Conservation (phyloP, 53 echinoderm and acorn worm genomes). For the Holothuria scabra region DNA sequence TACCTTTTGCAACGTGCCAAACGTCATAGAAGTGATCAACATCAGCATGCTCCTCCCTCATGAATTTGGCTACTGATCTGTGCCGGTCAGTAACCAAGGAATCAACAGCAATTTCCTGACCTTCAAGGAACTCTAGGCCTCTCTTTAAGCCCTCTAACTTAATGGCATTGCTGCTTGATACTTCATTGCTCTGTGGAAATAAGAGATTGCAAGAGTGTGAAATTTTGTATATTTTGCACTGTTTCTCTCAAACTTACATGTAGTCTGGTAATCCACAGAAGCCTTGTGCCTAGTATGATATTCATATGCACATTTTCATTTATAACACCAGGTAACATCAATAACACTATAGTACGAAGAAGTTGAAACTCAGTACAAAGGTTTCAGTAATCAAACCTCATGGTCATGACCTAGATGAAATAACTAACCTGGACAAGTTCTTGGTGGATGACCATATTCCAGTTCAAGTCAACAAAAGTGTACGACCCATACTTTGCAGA, state of each 20-base stretch:
- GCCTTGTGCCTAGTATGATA: no score
- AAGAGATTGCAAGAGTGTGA: neutral
- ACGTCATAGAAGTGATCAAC: constrained; percentile 57
- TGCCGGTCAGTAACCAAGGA: constrained; percentile 58
- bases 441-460: constrained; percentile 58
- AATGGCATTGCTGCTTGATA: constrained; percentile 58
- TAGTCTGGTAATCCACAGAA: no score
- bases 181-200: constrained; percentile 65
- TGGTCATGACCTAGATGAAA: no score
- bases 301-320: no score
- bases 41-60: constrained; percentile 47
- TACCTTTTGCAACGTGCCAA: constrained; percentile 77
- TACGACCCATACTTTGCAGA: constrained; percentile 67
- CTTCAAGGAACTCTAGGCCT: constrained; percentile 10
- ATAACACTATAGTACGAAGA: no score
- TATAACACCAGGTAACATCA: no score
- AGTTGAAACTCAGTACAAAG: no score
- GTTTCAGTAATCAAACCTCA: no score
- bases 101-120: neutral
- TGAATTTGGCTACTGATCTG: constrained; percentile 50
- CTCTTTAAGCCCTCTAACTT: constrained; percentile 63
- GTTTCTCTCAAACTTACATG: no score
- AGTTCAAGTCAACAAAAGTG: constrained; percentile 49
- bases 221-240: no score
- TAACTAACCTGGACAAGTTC: constrained; percentile 65